These are phyloP conservation scores for Caenorhabditis afra DNA, from an alignment of 2,888 invertebrate genomes.

Conservation along the genomic window DNA sequence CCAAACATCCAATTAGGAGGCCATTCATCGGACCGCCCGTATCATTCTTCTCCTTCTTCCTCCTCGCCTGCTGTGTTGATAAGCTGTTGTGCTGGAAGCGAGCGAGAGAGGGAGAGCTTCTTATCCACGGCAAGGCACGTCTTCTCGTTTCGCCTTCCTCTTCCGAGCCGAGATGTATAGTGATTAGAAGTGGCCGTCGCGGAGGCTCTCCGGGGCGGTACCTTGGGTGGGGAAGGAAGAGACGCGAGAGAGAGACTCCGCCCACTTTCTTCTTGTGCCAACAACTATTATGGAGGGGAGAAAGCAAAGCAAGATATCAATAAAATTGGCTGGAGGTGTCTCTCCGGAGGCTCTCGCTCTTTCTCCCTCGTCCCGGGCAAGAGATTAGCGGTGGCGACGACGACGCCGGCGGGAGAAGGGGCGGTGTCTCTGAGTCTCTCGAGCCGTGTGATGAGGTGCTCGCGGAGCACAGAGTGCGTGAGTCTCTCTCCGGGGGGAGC, in stretches of 20 bases:
- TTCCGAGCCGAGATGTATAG: constrained; percentile 30
- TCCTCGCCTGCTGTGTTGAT: constrained; percentile 16
- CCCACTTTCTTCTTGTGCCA: constrained; percentile 29
- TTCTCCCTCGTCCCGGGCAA: constrained; percentile 23
- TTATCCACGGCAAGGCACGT: constrained; percentile 15
- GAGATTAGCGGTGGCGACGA: constrained; percentile 24
- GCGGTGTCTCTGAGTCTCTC: no score
- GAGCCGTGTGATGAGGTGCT: constrained; percentile 2
- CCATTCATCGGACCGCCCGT: constrained; percentile 27
- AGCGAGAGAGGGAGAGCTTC: constrained; percentile 12
- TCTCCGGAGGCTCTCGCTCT: no score
- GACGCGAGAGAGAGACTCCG: constrained; percentile 11
- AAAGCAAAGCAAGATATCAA: constrained; percentile 41
- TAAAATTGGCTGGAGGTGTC: constrained; percentile 30
- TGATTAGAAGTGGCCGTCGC: constrained; percentile 32
- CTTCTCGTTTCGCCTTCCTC: not conserved
- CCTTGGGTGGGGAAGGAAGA: not conserved
- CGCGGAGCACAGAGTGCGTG: not conserved
- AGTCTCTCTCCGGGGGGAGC: not conserved
- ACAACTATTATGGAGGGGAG: constrained; percentile 10
- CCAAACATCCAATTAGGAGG: constrained; percentile 33
- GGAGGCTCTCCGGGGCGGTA: not conserved
- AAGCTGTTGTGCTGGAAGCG: constrained; percentile 10
- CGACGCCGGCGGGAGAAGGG: not conserved
- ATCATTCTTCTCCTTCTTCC: constrained; percentile 3